Percentiles rank a stretch among this genome's conserved stretches.
Evolutionary conservation across 2,797 vertebrate species (phyloP).

Genomic region (Spondyliosoma cantharus): DNA sequence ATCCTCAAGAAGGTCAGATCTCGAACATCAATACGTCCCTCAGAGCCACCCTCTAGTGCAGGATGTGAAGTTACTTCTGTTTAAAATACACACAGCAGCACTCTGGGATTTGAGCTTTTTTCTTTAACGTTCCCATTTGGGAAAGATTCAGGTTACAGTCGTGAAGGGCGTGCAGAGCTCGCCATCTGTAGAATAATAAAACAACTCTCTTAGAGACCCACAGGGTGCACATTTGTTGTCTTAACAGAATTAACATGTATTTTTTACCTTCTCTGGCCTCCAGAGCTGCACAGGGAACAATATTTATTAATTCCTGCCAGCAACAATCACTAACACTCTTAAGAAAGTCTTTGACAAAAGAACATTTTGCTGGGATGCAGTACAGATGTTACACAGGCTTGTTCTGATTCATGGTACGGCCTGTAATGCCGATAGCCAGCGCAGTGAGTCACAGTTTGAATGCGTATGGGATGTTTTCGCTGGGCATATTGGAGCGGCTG

Average conservation of each 20-base stretch:
- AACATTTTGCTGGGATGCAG: slow-evolving; percentile 54
- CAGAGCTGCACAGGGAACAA: slow-evolving; percentile 39
- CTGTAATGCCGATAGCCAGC: slow-evolving; percentile 57
- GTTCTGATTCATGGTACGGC: slow-evolving; percentile 66
- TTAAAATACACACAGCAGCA: slow-evolving; percentile 11
- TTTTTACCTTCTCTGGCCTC: slow-evolving; percentile 56
- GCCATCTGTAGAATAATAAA: slow-evolving; percentile 50
- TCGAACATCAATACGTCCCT: slow-evolving; percentile 22
- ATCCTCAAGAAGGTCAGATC: slow-evolving; percentile 80
- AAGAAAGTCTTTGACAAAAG: slow-evolving; percentile 65
- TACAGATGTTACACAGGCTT: slow-evolving; percentile 64
- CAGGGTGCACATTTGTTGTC: slow-evolving; percentile 46
- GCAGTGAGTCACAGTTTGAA: slow-evolving; percentile 69
- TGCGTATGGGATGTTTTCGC: slow-evolving; percentile 63
- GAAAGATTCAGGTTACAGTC: slow-evolving; percentile 36
- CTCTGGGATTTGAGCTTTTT: slow-evolving; percentile 19
- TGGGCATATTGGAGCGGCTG: slow-evolving; percentile 47
- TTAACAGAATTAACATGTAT: slow-evolving; percentile 60
- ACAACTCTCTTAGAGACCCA: slow-evolving; percentile 34
- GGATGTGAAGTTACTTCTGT: slow-evolving; percentile 22
- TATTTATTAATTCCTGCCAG: slow-evolving; percentile 62
- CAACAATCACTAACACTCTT: slow-evolving; percentile 61
- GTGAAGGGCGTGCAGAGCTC: slow-evolving; percentile 24
- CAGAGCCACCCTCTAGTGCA: slow-evolving; percentile 28
- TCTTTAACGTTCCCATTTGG: slow-evolving; percentile 21